Evolutionary conservation across 2,113 vertebrate species (phyloP), one percentile per base, ranked within the genome.

Genomic region (Asarcornis scutulata): DNA sequence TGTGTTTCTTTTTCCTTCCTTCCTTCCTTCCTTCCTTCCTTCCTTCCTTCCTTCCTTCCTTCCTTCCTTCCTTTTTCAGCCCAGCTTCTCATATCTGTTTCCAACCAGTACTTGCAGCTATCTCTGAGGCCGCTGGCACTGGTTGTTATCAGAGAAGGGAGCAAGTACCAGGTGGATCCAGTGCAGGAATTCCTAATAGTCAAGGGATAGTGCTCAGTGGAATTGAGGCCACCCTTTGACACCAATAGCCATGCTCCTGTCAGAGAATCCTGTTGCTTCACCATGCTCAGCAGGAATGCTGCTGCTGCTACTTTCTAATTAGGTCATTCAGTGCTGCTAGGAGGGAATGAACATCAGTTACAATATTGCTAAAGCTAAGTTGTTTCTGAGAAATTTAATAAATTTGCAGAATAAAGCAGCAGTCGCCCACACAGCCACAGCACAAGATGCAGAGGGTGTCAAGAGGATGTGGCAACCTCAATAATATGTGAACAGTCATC

Each of bases 381-480:
- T 72, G 25, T 36, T 94, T n/a, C 53, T 68, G 80, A 67, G 66
- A 71, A 83, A 32, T 20, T 58, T 50, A 84, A 46, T 46, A 71
- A 31, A 66, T 74, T 12, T 85, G 66, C 64, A 78, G 80, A 38
- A 67, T 29, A 71, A 90, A 88, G 62, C 40, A 58, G 63, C n/a
- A 62, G 60, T 52, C 86, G 36, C 75, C 58, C 25, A 17, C 69
- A 31, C 15, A 75, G 50, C 26, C 82, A 26, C 46, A 76, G 78
- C 40, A 56, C 66, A 56, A 88, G 38, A 34, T 40, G 75, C 17
- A 46, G 50, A 25, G 36, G 6, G 3, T 67, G 59, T 44, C 36
- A 29, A 68, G 69, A 90, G 79, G 79, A 88, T 75, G 91, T 88
- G 86, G 86, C 83, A 89, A 80, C 63, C 55, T 87, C 67, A 36